These are phyloP conservation scores for Alouatta palliata DNA, from an alignment of 2,113 vertebrate genomes.

Conservation along the genomic window DNA sequence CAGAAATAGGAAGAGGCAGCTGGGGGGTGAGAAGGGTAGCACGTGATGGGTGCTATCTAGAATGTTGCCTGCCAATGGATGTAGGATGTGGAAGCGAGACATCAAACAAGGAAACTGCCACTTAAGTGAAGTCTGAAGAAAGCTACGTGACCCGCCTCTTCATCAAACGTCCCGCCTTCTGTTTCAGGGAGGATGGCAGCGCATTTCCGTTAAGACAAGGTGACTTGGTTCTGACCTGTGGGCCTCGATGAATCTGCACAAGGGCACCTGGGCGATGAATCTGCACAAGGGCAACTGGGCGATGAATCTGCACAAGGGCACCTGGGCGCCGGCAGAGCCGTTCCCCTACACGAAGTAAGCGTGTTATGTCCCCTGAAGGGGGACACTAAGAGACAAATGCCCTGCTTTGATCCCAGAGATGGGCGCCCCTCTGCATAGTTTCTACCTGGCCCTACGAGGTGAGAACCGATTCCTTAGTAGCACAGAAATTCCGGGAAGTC, in stretches of 20 bases:
- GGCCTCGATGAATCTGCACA: not conserved
- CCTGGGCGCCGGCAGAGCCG: not conserved
- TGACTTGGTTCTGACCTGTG: not conserved
- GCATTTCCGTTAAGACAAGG: too few species aligned
- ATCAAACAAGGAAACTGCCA: not conserved
- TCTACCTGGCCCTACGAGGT: too few species aligned
- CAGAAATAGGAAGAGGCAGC: not conserved
- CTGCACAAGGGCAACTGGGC: too few species aligned
- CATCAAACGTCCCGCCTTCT: accelerated
- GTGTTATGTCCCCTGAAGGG: not conserved
- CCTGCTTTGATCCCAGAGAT: too few species aligned
- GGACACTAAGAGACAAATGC: too few species aligned
- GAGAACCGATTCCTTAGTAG: too few species aligned
- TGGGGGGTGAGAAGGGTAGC: not conserved
- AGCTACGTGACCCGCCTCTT: not conserved
- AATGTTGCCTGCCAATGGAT: not conserved
- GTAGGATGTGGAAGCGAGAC: not conserved
- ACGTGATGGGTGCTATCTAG: not conserved
- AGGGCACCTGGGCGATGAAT: too few species aligned
- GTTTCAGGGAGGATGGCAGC: too few species aligned
- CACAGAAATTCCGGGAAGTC: too few species aligned
- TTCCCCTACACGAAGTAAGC: too few species aligned
- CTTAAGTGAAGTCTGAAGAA: not conserved
- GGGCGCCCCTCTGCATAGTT: too few species aligned
- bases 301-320: too few species aligned